Base-by-base conservation (phyloP, 2,113 vertebrate species). In the Sprattus sprattus region DNA sequence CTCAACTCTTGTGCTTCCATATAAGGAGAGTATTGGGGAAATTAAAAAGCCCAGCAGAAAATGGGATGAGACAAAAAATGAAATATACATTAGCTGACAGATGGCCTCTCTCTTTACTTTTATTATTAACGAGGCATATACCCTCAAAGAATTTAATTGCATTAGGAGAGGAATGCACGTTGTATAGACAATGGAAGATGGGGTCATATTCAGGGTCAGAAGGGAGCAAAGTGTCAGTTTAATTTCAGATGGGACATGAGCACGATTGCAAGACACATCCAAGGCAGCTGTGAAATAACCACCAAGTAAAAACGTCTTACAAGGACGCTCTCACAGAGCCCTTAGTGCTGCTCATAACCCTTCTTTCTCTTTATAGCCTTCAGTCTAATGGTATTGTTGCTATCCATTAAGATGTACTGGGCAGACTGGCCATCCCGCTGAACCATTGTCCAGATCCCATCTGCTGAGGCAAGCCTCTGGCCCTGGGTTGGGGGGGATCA, bases 381-480 rank as follows among this genome's bases (percentile, higher is more conserved):
- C 7, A 32, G 28, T 75, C 64, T 71, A 32, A 28, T 78, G 71
- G 28, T 39, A 15, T 4, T 22, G 54, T 60, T 60, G 54, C 0
- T 20, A 60, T 22, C 54, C 54, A 60, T 60, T 20, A 6, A 60
- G 22, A 54, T 54, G 52, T 20, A 22, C 54, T 60, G 18, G 18
- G 20, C 54, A 60, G 18, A 32, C 67, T 75, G 67, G 39, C 71
- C 71, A 78, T 32, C 32, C 28, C 44, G 32, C 28, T 32, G 25
- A 39, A 15, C 67, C 71, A 39, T 78, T 78, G 71, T 78, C 71
- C 71, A 78, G 13, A 39, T 78, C 32, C 71, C 71, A 78, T 78
- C 71, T 78, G 71, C 71, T 13, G 28, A 71, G 64, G 8, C 32
- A 32, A 32, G 20, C 54, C 54, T 22, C 54, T 60, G 6, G 54